A percentile compares a stretch with the other conserved stretches of the same genome.
These are phyloP conservation scores for Erethizon dorsatum DNA, from an alignment of 2,797 vertebrate genomes.

Conservation along the genomic window DNA sequence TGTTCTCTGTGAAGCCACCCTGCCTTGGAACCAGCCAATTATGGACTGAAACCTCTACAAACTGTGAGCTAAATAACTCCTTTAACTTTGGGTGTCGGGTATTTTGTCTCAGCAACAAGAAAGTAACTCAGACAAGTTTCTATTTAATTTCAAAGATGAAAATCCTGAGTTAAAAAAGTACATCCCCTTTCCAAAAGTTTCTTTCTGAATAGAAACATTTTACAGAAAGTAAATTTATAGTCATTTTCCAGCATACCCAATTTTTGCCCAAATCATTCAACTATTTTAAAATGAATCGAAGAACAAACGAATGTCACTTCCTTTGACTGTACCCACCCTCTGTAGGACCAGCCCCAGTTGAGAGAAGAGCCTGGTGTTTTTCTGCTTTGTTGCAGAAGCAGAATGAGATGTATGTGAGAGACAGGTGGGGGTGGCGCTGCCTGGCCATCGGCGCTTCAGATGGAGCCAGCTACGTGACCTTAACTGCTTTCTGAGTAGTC, in stretches of 20 bases:
- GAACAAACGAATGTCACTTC: background rate
- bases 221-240: background rate
- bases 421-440: rapidly evolving
- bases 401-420: background rate
- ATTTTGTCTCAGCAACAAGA: background rate
- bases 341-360: rapidly evolving
- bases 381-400: background rate
- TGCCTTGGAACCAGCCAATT: background rate
- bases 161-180: background rate
- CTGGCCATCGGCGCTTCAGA: background rate
- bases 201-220: background rate
- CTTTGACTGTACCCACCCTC: background rate
- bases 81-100: background rate
- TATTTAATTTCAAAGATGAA: background rate
- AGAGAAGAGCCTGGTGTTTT: background rate
- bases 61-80: background rate
- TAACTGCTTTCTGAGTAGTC: background rate
- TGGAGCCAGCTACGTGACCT: background rate
- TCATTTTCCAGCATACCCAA: background rate
- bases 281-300: background rate
- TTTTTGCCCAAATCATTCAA: background rate
- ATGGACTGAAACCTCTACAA: background rate
- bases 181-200: background rate
- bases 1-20: background rate
- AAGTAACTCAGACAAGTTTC: background rate